Conservation (phyloP, 2,888 invertebrate species). For the Epistrophella euchroma region DNA sequence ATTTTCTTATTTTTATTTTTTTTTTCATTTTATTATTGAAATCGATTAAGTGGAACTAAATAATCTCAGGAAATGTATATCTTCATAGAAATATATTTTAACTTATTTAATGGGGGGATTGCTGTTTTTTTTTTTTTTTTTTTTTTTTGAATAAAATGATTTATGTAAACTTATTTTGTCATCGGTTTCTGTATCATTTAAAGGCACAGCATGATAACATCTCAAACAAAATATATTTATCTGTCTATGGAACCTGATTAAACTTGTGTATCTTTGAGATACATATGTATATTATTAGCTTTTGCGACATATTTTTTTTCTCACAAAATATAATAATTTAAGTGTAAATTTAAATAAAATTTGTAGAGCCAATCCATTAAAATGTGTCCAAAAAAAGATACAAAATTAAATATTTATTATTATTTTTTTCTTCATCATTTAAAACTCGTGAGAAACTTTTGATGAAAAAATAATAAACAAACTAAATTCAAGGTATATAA, state of each 20-base stretch:
- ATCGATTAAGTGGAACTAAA: slow-evolving; percentile 70
- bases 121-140: neutral
- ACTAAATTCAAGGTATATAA: neutral
- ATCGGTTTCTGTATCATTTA: slow-evolving; percentile 49
- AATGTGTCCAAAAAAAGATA: slow-evolving; percentile 41
- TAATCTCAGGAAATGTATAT: slow-evolving; percentile 52
- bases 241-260: slow-evolving; percentile 7
- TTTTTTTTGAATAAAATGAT: slow-evolving; percentile 20
- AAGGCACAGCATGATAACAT: slow-evolving; percentile 36
- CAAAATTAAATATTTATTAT: slow-evolving; percentile 38
- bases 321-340: slow-evolving; percentile 43
- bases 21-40: slow-evolving; percentile 24
- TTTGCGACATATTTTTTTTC: slow-evolving; percentile 59
- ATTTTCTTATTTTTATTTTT: slow-evolving; percentile 26
- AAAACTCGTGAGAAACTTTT: slow-evolving; percentile 50
- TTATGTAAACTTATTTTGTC: slow-evolving; percentile 44
- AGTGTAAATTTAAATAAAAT: slow-evolving; percentile 52
- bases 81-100: slow-evolving; percentile 27
- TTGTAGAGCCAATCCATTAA: slow-evolving; percentile 48
- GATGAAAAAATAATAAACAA: slow-evolving; percentile 10
- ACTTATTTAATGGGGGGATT: slow-evolving; percentile 36
- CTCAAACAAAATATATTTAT: neutral
- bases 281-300: slow-evolving; percentile 16
- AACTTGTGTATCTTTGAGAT: slow-evolving; percentile 35
- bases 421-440: slow-evolving; percentile 14